Conservation (phyloP, 2,113 vertebrate genomes). For the Calidris pygmaea region DNA sequence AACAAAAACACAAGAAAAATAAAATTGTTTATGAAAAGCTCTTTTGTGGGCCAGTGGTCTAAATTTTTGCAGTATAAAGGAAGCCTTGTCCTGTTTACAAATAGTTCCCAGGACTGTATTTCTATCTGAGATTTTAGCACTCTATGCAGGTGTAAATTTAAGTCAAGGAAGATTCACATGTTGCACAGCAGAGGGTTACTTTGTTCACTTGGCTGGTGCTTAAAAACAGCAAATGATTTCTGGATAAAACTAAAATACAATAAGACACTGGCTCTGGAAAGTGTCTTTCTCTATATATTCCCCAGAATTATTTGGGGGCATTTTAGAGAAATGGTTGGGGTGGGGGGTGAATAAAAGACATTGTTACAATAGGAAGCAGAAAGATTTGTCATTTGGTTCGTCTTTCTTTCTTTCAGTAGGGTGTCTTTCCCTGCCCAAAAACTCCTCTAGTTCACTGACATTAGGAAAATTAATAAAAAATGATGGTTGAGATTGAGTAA, state of each 20-base stretch:
- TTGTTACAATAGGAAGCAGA: background rate
- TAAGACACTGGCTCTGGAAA: background rate
- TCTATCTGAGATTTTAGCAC: background rate
- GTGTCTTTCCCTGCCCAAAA: background rate
- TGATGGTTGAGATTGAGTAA: background rate
- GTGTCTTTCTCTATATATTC: background rate
- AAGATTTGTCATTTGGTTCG: background rate
- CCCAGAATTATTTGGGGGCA: background rate
- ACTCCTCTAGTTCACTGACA: background rate
- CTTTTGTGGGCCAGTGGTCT: background rate
- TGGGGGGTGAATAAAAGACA: background rate
- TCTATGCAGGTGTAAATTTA: background rate
- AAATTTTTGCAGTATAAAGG: background rate
- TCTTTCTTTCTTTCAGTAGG: background rate
- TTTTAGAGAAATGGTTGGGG: background rate
- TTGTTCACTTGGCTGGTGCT: background rate
- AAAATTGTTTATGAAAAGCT: slow-evolving; percentile 5
- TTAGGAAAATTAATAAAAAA: background rate
- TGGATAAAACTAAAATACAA: background rate
- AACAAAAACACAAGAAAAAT: background rate
- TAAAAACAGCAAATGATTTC: background rate
- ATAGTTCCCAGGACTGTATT: background rate
- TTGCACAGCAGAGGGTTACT: background rate
- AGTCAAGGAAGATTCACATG: background rate
- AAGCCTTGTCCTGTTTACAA: background rate